phyloP scores from a whole-genome alignment of 1,140 invertebrate genomes.

The Polyergus mexicanus region DNA sequence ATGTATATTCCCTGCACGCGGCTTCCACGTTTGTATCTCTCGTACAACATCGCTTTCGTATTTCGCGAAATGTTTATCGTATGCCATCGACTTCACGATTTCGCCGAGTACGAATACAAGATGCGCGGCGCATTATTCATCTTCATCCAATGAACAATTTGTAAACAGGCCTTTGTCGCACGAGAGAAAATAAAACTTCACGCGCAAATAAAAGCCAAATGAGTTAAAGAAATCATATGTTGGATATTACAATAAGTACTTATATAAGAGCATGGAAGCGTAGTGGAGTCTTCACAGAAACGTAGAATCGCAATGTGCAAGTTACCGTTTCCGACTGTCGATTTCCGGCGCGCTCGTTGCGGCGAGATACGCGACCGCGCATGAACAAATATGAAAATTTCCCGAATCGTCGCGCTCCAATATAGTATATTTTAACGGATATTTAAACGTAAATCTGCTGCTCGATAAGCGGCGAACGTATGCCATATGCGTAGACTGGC shows the following conservation, averaged over 20 bases:
- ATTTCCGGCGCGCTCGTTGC: constrained; percentile 26
- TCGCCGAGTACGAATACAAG: constrained; percentile 42
- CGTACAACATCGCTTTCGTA: constrained; percentile 23
- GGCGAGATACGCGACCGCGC: background rate
- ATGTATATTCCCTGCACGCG: constrained; percentile 9
- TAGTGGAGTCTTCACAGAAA: constrained; percentile 34
- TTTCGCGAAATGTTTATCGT: constrained; percentile 60
- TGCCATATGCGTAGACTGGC: background rate
- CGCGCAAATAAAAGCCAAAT: too few relatives aligned
- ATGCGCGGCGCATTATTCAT: constrained; percentile 57
- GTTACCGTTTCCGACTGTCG: constrained; percentile 51
- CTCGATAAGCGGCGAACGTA: constrained; percentile 51
- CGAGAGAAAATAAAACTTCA: constrained; percentile 11
- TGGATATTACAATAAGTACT: too few relatives aligned
- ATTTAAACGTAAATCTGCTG: constrained; percentile 41
- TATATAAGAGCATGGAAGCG: background rate
- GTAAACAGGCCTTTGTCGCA: too few relatives aligned
- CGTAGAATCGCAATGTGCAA: constrained; percentile 38
- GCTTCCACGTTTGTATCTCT: constrained; percentile 48
- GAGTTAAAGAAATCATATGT: background rate
- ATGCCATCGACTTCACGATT: constrained; percentile 72
- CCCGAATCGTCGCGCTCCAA: constrained; percentile 10
- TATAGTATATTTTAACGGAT: constrained; percentile 41
- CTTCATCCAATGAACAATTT: constrained; percentile 3
- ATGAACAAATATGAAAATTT: constrained; percentile 37